These are phyloP conservation scores for Osedax fenrisi DNA, from an alignment of 2,888 invertebrate genomes.

Conservation along the genomic window DNA sequence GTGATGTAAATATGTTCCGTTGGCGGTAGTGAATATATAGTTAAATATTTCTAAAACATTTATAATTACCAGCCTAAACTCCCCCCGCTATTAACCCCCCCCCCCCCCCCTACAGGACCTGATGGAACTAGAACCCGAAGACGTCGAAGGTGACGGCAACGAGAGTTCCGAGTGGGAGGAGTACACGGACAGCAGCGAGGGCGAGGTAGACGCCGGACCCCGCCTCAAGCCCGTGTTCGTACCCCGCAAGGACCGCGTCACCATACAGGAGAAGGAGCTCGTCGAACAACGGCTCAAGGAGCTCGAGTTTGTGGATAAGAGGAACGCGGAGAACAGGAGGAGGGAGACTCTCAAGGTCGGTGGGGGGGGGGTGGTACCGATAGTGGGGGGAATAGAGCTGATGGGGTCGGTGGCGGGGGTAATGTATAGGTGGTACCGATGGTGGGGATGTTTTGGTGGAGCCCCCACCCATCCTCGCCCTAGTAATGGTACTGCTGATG, in stretches of 20 bases:
- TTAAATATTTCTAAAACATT: no score
- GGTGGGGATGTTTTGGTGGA: no score
- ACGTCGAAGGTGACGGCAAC: conserved; percentile 51
- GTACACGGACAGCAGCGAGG: conserved; percentile 56
- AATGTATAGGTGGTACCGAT: no score
- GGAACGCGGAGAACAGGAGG: conserved; percentile 74
- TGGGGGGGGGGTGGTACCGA: no score
- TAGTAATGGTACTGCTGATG: no score
- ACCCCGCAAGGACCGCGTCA: conserved; percentile 72
- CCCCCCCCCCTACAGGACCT: conserved; percentile 42
- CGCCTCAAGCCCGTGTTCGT: conserved; percentile 88
- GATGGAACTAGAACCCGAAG: conserved; percentile 45
- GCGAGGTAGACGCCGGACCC: conserved; percentile 60
- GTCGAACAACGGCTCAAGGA: conserved; percentile 73
- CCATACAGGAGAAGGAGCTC: conserved; percentile 83
- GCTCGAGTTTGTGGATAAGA: conserved; percentile 68
- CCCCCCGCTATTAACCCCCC: no score
- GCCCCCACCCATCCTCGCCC: no score
- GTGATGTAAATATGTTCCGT: no score
- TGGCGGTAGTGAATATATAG: no score
- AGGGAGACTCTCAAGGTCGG: conserved; percentile 67
- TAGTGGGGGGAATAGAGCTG: no score
- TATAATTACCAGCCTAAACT: no score
- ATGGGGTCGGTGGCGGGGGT: no score
- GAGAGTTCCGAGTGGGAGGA: conserved; percentile 64